A percentile compares a stretch with the other conserved stretches of the same genome.
These are phyloP conservation scores for Drosophila atripex DNA, from an alignment of 2,888 invertebrate genomes.

Conservation along the genomic window DNA sequence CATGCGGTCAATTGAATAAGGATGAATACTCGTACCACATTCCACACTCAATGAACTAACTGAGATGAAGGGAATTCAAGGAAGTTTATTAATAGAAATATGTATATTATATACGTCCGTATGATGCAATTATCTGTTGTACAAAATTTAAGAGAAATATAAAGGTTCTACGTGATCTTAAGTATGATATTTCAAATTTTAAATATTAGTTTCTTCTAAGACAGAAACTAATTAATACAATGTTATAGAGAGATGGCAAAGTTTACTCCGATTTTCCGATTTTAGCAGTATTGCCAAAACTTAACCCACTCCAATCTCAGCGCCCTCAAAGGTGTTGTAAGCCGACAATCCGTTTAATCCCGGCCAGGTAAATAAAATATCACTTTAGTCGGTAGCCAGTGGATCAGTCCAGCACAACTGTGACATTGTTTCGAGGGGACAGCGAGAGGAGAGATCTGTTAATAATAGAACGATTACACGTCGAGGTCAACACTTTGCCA, in stretches of 20 bases:
- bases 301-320: slow-evolving; percentile 22
- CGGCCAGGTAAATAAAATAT: slow-evolving; percentile 58
- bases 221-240: too few relatives aligned
- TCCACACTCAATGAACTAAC: too few relatives aligned
- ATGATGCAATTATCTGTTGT: too few relatives aligned
- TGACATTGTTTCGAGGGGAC: slow-evolving; percentile 62
- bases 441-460: slow-evolving; percentile 48
- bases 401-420: slow-evolving; percentile 50
- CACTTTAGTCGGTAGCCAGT: slow-evolving; percentile 46
- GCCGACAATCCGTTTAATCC: slow-evolving; percentile 54
- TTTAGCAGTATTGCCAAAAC: background rate
- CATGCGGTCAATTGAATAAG: slow-evolving; percentile 82
- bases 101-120: too few relatives aligned
- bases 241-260: too few relatives aligned
- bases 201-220: too few relatives aligned
- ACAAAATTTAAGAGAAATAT: too few relatives aligned
- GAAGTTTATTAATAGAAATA: too few relatives aligned
- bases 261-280: too few relatives aligned
- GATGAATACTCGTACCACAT: slow-evolving; percentile 25
- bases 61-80: too few relatives aligned
- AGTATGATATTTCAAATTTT: too few relatives aligned
- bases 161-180: too few relatives aligned
- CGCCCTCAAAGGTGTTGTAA: slow-evolving; percentile 47
- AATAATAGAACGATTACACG: slow-evolving; percentile 76
- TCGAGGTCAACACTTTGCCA: slow-evolving; percentile 58